Evolutionary conservation across 2,113 vertebrate genomes (phyloP).

Genomic region (Cyanoramphus novaezelandiae): DNA sequence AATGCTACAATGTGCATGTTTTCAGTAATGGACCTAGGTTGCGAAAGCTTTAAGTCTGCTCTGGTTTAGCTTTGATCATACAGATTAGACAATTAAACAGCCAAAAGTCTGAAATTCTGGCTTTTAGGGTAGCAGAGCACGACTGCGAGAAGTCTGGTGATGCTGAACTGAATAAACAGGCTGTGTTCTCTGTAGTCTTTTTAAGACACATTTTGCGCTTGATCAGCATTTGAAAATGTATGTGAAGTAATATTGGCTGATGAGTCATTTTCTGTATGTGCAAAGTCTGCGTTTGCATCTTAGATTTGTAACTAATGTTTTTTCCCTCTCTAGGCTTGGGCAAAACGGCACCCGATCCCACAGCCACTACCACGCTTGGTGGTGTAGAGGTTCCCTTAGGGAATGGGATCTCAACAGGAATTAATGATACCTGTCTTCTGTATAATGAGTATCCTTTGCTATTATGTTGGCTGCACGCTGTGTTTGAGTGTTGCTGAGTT

Average conservation of each 20-base stretch:
- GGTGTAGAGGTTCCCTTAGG: conserved; percentile 92
- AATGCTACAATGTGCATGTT: not conserved
- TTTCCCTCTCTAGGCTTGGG: conserved; percentile 84
- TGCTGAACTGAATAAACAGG: not conserved
- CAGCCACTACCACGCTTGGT: conserved; percentile 80
- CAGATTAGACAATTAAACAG: not conserved
- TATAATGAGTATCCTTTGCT: conserved; percentile 99
- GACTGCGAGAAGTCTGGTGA: accelerated
- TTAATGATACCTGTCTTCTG: conserved; percentile 91
- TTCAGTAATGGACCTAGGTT: not conserved
- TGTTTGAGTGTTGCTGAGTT: not conserved
- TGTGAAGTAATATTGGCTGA: not conserved
- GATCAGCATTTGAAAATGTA: not conserved
- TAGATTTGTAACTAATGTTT: not conserved
- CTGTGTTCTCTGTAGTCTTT: not conserved
- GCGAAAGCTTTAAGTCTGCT: not conserved
- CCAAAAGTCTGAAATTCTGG: not conserved
- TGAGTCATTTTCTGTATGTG: not conserved
- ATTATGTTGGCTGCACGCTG: accelerated
- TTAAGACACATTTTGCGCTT: not conserved
- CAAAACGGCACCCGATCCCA: conserved; percentile 90
- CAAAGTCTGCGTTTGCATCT: not conserved
- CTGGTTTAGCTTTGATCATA: not conserved
- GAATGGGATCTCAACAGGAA: conserved; percentile 84
- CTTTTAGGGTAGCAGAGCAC: not conserved